Conservation (phyloP, 1,140 invertebrate genomes). For the Formica selysi region DNA sequence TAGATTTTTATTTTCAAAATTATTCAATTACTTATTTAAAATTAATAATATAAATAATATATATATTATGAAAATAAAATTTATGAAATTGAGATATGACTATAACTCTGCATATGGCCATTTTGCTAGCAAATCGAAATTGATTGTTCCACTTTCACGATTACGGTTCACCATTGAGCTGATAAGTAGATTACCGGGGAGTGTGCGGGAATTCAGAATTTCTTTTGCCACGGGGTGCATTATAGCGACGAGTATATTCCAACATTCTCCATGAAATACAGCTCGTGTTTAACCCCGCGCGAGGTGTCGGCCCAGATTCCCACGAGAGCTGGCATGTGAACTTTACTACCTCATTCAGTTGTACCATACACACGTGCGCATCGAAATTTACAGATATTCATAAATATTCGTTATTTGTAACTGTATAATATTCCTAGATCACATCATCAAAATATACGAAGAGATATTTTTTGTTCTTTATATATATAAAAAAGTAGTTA, state of each 20-base stretch:
- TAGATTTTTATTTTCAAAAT: not conserved
- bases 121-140: not conserved
- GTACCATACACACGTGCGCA: not conserved
- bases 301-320: conserved; percentile 41
- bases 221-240: conserved; percentile 35
- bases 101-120: not conserved
- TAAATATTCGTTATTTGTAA: conserved; percentile 55
- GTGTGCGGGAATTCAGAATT: not conserved
- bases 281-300: conserved; percentile 42
- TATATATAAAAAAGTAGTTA: not conserved
- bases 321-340: conserved; percentile 53
- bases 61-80: no score
- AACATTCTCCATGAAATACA: conserved; percentile 45
- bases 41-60: no score
- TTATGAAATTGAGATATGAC: no score
- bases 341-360: conserved; percentile 56
- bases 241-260: conserved; percentile 47
- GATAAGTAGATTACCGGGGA: not conserved
- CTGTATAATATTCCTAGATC: conserved; percentile 19
- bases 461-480: not conserved
- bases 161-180: not conserved
- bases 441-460: conserved; percentile 2
- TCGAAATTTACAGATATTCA: conserved; percentile 57
- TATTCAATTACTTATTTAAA: not conserved
- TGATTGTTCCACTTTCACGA: not conserved